Conservation (phyloP, 2,797 vertebrate species). For the Tinamus major region DNA sequence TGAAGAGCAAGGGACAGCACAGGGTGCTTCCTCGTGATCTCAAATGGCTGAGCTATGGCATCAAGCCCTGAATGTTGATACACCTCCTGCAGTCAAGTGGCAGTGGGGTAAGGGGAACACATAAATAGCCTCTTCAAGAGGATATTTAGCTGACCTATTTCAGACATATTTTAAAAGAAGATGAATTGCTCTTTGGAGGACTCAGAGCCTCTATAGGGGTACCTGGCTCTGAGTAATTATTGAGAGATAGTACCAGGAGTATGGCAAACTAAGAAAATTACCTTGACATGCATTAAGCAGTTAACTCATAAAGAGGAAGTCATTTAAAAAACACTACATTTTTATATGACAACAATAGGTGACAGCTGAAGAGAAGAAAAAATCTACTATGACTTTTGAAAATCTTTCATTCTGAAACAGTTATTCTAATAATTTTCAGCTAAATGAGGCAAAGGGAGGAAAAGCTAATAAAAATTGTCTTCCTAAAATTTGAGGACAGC, state of each 20-base stretch:
- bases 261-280: background rate
- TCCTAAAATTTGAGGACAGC: background rate
- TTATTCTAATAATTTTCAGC: background rate
- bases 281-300: background rate
- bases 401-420: background rate
- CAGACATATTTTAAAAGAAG: background rate
- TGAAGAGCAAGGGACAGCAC: background rate
- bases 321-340: background rate
- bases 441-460: background rate
- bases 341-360: background rate
- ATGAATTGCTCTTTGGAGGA: background rate
- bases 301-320: background rate
- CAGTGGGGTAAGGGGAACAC: no score
- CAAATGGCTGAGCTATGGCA: background rate
- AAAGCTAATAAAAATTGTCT: background rate
- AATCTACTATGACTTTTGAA: accelerated
- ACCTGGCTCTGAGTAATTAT: background rate
- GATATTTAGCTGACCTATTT: background rate
- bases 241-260: background rate
- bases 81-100: background rate
- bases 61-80: background rate
- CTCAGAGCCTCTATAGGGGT: background rate
- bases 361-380: background rate
- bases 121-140: background rate
- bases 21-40: background rate